A percentile compares a stretch with the other conserved stretches of the same genome.
Evolutionary conservation across 2,797 vertebrate genomes (phyloP).

Genomic region (Gallinago stenura): DNA sequence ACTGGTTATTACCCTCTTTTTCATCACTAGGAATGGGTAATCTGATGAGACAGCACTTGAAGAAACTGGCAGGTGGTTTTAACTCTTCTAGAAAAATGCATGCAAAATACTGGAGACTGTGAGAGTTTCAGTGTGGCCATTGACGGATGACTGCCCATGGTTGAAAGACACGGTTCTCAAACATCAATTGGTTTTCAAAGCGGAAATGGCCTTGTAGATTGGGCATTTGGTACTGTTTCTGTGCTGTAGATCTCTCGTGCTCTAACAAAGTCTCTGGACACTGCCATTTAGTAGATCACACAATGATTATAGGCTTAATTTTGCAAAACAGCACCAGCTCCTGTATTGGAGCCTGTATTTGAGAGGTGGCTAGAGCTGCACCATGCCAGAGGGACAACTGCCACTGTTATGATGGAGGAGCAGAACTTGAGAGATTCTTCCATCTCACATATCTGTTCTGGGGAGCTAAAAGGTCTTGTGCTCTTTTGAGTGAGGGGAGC

Average conservation of each 20-base stretch:
- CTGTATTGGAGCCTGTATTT: background rate
- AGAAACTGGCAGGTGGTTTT: background rate
- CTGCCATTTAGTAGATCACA: background rate
- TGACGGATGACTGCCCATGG: fast-evolving
- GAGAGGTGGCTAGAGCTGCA: background rate
- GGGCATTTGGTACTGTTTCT: background rate
- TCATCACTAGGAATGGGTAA: background rate
- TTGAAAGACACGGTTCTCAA: background rate
- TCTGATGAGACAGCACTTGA: background rate
- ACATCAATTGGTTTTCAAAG: background rate
- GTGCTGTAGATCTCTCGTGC: background rate
- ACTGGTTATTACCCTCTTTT: background rate
- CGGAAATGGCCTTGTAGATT: background rate
- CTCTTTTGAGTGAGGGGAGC: background rate
- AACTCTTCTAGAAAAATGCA: background rate
- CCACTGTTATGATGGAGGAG: background rate
- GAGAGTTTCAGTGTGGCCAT: background rate
- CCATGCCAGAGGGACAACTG: background rate
- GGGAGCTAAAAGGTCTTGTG: background rate
- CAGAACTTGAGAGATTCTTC: background rate
- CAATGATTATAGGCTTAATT: background rate
- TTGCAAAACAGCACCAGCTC: background rate
- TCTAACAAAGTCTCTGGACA: background rate
- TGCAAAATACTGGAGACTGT: background rate
- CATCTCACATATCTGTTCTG: background rate